Evolutionary conservation across 1,140 invertebrate genomes (phyloP), one percentile per base, ranked within the genome.

Genomic region (Tetramorium simillimum): DNA sequence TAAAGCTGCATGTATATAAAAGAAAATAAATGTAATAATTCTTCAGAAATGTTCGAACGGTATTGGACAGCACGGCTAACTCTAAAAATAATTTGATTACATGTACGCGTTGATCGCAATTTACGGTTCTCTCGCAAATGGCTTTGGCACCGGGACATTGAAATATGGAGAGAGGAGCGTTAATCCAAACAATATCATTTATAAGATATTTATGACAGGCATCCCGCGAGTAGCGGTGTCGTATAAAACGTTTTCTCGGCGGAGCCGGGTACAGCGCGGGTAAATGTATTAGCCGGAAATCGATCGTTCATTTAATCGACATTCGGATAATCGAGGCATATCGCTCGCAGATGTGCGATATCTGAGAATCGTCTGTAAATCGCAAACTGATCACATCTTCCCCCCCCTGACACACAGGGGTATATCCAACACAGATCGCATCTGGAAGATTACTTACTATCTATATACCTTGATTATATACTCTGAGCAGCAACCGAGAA

Each of bases 181-280:
- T 49, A 82, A 72, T 18, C 21, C 67, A 72, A 72, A 82, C 65
- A 82, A 72, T 72, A 72, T 82, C 37, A 33, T 33, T 82, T 60
- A 72, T 72, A 82, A 82, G 51, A 82, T 82, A 82, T 82, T 82
- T 82, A 82, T 51, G 37, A 72, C 37, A 18, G 51, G 24, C 6
- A 56, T 12, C 4, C n/a, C 33, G 28, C 37, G 33, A 70, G 21
- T 46, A 80, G 21, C 7, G 14, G 18, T 37, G 43, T 69, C 46
- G 18, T 63, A 49, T 65, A 67, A 80, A 80, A 67, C 7, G n/a
- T 67, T 78, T 69, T 21, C 62, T 67, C 33, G 16, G 10, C 7
- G 18, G 3, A 65, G 16, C 28, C n/a, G n/a, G n/a, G 37, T 56
- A 28, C 12, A 56, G 16, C 24, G 21, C 24, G 21, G 33, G 37